These are phyloP conservation scores for Slavum lentiscoides DNA, from an alignment of 2,888 invertebrate genomes.

Conservation along the genomic window DNA sequence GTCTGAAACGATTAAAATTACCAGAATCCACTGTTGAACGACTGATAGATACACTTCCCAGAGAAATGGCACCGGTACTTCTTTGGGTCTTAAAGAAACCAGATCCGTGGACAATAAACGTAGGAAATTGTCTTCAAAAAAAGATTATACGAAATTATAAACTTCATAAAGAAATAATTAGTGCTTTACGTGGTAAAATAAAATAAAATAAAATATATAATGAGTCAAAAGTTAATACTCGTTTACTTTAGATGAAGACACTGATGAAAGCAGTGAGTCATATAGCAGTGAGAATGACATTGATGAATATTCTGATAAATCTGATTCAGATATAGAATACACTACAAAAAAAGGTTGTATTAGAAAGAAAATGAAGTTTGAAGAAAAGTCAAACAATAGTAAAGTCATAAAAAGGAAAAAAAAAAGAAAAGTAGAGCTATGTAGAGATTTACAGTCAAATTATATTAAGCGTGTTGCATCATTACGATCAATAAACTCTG, in stretches of 20 bases:
- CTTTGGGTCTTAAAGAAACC: constrained; percentile 38
- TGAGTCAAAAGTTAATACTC: background rate
- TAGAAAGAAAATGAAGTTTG: constrained; percentile 25
- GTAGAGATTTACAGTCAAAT: constrained; percentile 26
- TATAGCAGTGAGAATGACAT: constrained; percentile 28
- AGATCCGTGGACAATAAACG: constrained; percentile 45
- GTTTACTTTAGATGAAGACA: constrained; percentile 40
- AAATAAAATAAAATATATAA: background rate
- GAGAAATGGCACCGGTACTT: constrained; percentile 63
- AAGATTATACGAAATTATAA: constrained; percentile 42
- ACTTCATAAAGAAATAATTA: constrained; percentile 27
- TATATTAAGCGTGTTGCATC: constrained; percentile 8
- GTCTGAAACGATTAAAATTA: constrained; percentile 77
- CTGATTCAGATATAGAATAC: constrained; percentile 29
- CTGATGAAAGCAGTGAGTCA: constrained; percentile 31
- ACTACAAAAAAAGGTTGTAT: constrained; percentile 22
- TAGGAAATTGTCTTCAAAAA: constrained; percentile 26
- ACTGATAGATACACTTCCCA: constrained; percentile 71
- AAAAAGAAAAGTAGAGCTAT: constrained; percentile 4
- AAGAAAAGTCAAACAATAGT: constrained; percentile 27
- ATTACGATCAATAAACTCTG: background rate
- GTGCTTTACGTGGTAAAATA: background rate
- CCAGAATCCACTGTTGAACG: constrained; percentile 71
- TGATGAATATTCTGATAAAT: constrained; percentile 34
- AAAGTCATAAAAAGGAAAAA: constrained; percentile 15